These are phyloP conservation scores for Cheiracanthium punctorium DNA, from an alignment of 2,888 invertebrate genomes.

Conservation along the genomic window DNA sequence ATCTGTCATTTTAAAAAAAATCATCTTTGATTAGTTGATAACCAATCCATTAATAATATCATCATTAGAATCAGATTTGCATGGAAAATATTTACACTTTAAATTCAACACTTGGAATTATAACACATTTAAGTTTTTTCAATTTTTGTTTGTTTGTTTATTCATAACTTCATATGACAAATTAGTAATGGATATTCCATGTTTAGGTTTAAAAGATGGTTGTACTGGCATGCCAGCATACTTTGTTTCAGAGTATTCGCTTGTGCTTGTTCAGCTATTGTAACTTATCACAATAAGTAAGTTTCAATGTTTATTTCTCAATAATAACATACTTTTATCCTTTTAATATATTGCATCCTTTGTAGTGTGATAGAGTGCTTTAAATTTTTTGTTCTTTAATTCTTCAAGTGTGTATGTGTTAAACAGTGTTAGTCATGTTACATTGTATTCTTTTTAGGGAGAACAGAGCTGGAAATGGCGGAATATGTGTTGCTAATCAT, in stretches of 20 bases:
- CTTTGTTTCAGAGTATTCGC: constrained; percentile 87
- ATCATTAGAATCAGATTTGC: too few relatives aligned
- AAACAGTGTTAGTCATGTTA: background rate
- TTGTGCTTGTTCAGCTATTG: constrained; percentile 83
- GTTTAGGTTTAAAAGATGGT: constrained; percentile 79
- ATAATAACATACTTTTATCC: too few relatives aligned
- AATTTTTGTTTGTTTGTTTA: too few relatives aligned
- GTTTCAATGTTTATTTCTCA: background rate
- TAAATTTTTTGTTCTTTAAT: background rate
- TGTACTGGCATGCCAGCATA: constrained; percentile 83
- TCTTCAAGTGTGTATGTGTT: background rate
- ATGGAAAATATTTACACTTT: too few relatives aligned
- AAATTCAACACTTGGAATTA: too few relatives aligned
- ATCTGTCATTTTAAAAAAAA: too few relatives aligned
- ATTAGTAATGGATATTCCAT: too few relatives aligned
- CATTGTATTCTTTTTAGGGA: constrained; percentile 77
- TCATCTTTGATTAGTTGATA: too few relatives aligned
- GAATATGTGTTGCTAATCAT: constrained; percentile 97
- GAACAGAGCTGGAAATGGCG: constrained; percentile 85
- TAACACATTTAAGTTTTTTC: too few relatives aligned
- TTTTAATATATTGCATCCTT: background rate
- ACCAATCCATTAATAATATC: too few relatives aligned
- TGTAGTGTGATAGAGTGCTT: background rate
- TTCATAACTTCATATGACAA: too few relatives aligned
- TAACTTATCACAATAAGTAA: constrained; percentile 77